Base-by-base conservation (phyloP, 1,140 invertebrate genomes). In the Papilio machaon region DNA sequence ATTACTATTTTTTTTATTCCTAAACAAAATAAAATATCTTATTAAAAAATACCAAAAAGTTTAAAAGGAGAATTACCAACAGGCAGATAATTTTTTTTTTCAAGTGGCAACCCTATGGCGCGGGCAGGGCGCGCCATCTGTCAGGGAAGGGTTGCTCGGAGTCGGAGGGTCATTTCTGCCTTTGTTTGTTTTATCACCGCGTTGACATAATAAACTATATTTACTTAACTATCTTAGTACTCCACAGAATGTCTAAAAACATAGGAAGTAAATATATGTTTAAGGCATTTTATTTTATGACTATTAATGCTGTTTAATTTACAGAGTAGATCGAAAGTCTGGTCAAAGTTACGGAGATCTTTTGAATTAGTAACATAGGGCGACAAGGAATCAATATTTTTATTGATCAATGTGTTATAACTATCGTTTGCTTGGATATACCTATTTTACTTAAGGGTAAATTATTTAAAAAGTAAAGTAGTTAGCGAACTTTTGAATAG, bases 141-240 rank as follows among this genome's bases (percentile, higher is more conserved):
- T 80, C 83, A 82, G 79, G 74, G 52, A 81, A 84, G 78, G 78
- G 78, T 80, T 81, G 75, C 35, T 67, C 73, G 64, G 54, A 79
- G 8, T 52, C 52, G n/a, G 52, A 60, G 76, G 76, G 76, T 78
- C 76, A 78, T 38, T 78, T 58, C 52, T 38, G 30, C 15, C 17
- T 58, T 43, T 60, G 76, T 78, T 78, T 78, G 76, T 60, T 78
- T 60, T 60, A 78, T 78, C 76, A 60, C n/a, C 60, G 74, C 19
- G 46, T 52, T 76, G 54, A 78, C 35, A 78, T 43, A 78, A 78
- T 78, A 60, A 78, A 78, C 76, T 78, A 78, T 17, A 60, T 58
- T 73, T 43, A 43, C 38, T 43, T 35, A 64, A 70, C 30, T 6
- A 19, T 23, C 60, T 64, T 70, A 35, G 30, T 35, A 30, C 30